Evolutionary conservation across 2,888 invertebrate genomes (phyloP).

Genomic region (Zygothrica quintamaculata): DNA sequence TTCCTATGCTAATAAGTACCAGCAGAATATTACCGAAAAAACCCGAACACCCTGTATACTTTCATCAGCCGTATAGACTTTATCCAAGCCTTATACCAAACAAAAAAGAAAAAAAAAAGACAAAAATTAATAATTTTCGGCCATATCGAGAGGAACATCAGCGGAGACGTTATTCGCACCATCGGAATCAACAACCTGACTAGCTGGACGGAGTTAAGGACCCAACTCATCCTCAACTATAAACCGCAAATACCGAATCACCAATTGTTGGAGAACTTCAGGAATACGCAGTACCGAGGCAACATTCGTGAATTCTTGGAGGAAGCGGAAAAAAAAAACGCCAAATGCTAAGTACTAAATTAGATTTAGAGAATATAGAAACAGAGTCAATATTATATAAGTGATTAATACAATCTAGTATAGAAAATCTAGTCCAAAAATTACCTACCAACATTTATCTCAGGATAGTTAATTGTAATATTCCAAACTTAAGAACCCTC

Average conservation of each 20-base stretch:
- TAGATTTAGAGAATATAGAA: constrained; percentile 4
- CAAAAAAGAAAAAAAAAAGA: not conserved
- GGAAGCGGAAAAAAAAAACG: constrained; percentile 8
- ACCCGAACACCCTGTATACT: not conserved
- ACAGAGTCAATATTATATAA: not conserved
- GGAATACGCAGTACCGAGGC: constrained; percentile 1
- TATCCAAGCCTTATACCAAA: not conserved
- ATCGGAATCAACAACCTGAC: not conserved
- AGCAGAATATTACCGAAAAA: not conserved
- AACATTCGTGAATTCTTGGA: constrained; percentile 1
- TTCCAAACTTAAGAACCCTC: not conserved
- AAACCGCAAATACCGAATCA: constrained; percentile 3
- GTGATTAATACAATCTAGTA: not conserved
- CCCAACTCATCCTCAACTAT: constrained; percentile 1
- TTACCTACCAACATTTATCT: constrained; percentile 4
- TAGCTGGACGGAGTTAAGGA: not conserved
- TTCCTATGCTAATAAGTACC: not conserved
- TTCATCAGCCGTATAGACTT: not conserved
- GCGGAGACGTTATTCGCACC: not conserved
- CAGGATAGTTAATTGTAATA: constrained; percentile 1
- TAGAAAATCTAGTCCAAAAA: not conserved
- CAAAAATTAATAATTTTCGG: not conserved
- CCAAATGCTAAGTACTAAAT: not conserved
- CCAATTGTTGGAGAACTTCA: constrained; percentile 1
- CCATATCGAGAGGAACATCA: not conserved